Base-by-base conservation (phyloP, 2,888 invertebrate genomes). In the Philhelius pedissequus region DNA sequence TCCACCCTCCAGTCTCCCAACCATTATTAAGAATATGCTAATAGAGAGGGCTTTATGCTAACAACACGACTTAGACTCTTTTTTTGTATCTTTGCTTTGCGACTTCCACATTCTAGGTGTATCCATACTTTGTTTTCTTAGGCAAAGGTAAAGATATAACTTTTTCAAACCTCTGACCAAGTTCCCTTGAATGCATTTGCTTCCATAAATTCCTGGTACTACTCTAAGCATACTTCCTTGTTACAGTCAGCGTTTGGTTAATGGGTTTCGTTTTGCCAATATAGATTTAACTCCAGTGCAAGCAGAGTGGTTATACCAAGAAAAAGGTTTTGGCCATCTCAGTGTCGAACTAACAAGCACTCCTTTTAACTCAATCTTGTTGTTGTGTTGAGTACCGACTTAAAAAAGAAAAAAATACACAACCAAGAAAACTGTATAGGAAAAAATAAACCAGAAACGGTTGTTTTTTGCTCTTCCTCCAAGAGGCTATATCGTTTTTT, bases 161-260 rank as follows among this genome's bases (percentile, higher is more conserved):
- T 20, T 27, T 64, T n/a, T 13, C 38, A 11, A 43, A 56, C 81
- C 58, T 20, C 52, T 60, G 71, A 69, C 76, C 71, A 66, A 84
- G 60, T 80, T 84, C 68, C 45, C 70, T 60, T 71, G 79, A 75
- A 75, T 79, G 66, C 75, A 75, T 75, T 71, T 45, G 79, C 75
- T 75, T 80, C 84, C 75, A 84, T 80, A 76, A 84, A 80, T 80
- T 84, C 84, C 75, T 62, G 84, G 80, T 84, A 84, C 84, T 68
- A 75, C 70, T 80, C 80, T 68, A 69, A 75, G 84, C 70, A 71
- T 80, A 84, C 84, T 84, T 84, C 80, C 84, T 84, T 84, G 84
- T 84, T 84, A 64, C 83, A 64, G 79, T 64, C 83, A 64, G 79
- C 69, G 79, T 76, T 75, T 64, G 69, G 56, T 80, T 66, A 84